phyloP scores from a whole-genome alignment of 1,140 invertebrate genomes.

The Anagrus nilaparvatae region DNA sequence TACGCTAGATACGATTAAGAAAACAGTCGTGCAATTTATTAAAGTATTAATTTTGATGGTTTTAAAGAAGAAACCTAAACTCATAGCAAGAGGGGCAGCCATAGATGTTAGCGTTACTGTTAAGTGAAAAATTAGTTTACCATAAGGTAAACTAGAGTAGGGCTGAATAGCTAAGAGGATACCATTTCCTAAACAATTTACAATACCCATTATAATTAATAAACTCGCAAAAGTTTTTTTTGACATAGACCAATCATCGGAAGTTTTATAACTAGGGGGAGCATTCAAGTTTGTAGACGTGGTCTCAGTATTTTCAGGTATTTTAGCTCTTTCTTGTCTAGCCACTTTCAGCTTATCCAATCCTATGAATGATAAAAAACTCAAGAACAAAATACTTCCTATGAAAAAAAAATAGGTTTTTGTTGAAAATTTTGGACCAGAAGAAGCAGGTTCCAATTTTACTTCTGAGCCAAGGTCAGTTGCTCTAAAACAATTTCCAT shows the following conservation, averaged over 20 bases:
- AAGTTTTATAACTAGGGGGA: neutral
- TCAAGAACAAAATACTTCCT: conserved; percentile 42
- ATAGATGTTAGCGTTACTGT: conserved; percentile 63
- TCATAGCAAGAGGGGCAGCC: conserved; percentile 70
- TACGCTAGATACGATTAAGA: conserved; percentile 47
- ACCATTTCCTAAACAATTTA: conserved; percentile 60
- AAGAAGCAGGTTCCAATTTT: neutral
- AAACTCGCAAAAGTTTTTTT: neutral
- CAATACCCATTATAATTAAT: conserved; percentile 39
- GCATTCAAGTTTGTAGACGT: neutral
- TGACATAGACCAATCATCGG: neutral
- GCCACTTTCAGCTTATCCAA: conserved; percentile 23
- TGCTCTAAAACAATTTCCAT: conserved; percentile 35
- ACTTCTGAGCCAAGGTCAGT: conserved; percentile 7
- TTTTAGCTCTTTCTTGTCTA: neutral
- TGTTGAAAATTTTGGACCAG: conserved; percentile 44
- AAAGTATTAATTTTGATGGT: conserved; percentile 48
- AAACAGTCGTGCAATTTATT: conserved; percentile 41
- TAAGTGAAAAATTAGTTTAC: conserved; percentile 65
- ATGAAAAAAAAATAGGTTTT: conserved; percentile 61
- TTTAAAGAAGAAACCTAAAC: conserved; percentile 59
- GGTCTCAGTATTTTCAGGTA: neutral
- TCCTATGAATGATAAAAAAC: conserved; percentile 45
- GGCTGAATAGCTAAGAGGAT: conserved; percentile 72
- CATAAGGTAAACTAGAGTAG: conserved; percentile 77